Conservation (phyloP, 2,888 invertebrate genomes). For the Caenorhabditis imperialis region DNA sequence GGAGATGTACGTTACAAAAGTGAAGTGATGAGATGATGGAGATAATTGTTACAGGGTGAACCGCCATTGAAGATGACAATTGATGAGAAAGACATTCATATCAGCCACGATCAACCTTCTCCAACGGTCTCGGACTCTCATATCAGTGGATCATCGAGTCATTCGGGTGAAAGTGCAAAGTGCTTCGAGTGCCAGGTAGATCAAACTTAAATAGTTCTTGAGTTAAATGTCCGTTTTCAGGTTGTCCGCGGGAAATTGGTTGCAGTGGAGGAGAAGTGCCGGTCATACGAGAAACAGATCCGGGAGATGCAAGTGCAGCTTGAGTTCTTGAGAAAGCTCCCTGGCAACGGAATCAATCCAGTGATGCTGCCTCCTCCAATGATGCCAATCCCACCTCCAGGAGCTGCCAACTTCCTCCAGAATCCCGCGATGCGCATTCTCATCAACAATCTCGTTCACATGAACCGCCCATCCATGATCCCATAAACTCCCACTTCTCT, state of each 20-base stretch:
- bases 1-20: constrained; percentile 23
- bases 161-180: constrained; percentile 58
- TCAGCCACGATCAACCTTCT: constrained; percentile 65
- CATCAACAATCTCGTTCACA: constrained; percentile 54
- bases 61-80: constrained; percentile 56
- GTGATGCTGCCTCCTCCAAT: constrained; percentile 47
- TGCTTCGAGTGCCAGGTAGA: constrained; percentile 69
- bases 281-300: constrained; percentile 58
- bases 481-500: constrained; percentile 5
- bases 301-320: constrained; percentile 53
- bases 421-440: constrained; percentile 59
- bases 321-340: constrained; percentile 40
- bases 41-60: constrained; percentile 36
- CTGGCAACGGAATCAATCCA: constrained; percentile 19
- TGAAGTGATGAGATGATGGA: constrained; percentile 5
- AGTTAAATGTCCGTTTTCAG: constrained; percentile 30
- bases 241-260: constrained; percentile 52
- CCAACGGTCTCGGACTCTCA: constrained; percentile 75
- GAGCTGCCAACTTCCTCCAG: constrained; percentile 45
- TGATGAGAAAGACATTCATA: constrained; percentile 57
- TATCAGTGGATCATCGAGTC: constrained; percentile 68
- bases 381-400: constrained; percentile 39
- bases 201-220: background rate
- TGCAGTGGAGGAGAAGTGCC: constrained; percentile 51
- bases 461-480: constrained; percentile 38